A percentile compares a stretch with the other conserved stretches of the same genome.
phyloP scores from a whole-genome alignment of 2,888 invertebrate species.

The Raillietiella orientalis region DNA sequence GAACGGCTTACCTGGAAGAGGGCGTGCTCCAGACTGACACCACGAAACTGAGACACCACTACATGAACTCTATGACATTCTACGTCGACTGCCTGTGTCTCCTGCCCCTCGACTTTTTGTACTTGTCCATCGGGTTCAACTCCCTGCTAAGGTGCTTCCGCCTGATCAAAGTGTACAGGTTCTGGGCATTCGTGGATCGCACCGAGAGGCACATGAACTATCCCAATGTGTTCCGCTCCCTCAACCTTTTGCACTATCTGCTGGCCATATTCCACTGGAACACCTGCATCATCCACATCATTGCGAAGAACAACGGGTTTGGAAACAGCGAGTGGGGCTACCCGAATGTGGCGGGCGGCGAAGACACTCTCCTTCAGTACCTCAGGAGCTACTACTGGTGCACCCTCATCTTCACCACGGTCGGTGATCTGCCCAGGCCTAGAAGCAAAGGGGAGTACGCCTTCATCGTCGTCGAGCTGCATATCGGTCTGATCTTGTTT shows the following conservation, averaged over 20 bases:
- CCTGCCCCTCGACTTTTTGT: conserved; percentile 86
- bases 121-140: conserved; percentile 75
- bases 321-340: conserved; percentile 65
- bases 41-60: conserved; percentile 67
- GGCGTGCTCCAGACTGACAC: conserved; percentile 90
- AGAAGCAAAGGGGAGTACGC: conserved; percentile 77
- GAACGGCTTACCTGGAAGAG: conserved; percentile 87
- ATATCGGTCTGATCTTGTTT: conserved; percentile 76
- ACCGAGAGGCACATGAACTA: conserved; percentile 96
- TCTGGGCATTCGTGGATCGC: conserved; percentile 94
- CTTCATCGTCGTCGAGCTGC: conserved; percentile 72
- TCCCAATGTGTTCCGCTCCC: conserved; percentile 57
- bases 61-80: conserved; percentile 90
- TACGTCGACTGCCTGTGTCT: conserved; percentile 96
- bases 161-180: conserved; percentile 83
- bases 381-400: conserved; percentile 96
- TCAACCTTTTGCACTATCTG: conserved; percentile 58
- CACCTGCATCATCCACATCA: conserved; percentile 89
- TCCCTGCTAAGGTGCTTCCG: conserved; percentile 83
- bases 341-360: conserved; percentile 6
- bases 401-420: conserved; percentile 75
- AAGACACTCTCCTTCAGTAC: conserved; percentile 69
- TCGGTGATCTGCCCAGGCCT: conserved; percentile 68
- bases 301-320: conserved; percentile 78
- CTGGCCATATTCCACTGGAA: conserved; percentile 99